Evolutionary conservation across 2,888 invertebrate genomes (phyloP), one percentile per base, ranked within the genome.

Genomic region (Seladonia tumulorum): DNA sequence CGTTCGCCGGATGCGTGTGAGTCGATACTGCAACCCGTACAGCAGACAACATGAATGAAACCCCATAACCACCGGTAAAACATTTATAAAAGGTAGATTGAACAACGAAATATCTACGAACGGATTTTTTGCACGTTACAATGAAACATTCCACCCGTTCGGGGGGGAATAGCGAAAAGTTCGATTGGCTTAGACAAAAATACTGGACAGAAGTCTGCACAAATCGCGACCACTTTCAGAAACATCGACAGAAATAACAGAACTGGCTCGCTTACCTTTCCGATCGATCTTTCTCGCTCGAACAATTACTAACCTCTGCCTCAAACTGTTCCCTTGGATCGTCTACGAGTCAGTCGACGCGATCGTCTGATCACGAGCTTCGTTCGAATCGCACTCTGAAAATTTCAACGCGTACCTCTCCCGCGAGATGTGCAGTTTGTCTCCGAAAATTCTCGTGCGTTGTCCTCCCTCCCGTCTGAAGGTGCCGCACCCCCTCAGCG

Each of bases 61-160:
- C 70, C 77, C 79, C 78, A 85, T 85, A 83, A 85, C 84, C 78
- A 78, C 71, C 84, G 84, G 35, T 79, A 76, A 83, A 85, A 85
- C 78, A 84, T 71, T 83, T 83, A 83, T 83, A 83, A 83, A 79
- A 72, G 63, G 83, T 83, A 83, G 53, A 66, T 53, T 66, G 53
- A 79, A 85, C 84, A 84, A 82, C 74, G 45, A 82, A 84, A 75
- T 47, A 35, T 18, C 49, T 42, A 39, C 25, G 53, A 76, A 83
- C 82, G 60, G 76, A 83, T 83, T 47, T 68, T 60, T 35, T 35
- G 35, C 72, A 45, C 68, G 72, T 77, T 60, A 76, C 76, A 66
- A 60, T 82, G 39, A 68, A 82, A 81, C 70, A 22, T 70, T 47
- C 5, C 35, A 60, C 22, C 57, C 57, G 39, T 53, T 74, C 39